Evolutionary conservation across 2,797 vertebrate genomes (phyloP).

Genomic region (Mormyrops attenuatus): DNA sequence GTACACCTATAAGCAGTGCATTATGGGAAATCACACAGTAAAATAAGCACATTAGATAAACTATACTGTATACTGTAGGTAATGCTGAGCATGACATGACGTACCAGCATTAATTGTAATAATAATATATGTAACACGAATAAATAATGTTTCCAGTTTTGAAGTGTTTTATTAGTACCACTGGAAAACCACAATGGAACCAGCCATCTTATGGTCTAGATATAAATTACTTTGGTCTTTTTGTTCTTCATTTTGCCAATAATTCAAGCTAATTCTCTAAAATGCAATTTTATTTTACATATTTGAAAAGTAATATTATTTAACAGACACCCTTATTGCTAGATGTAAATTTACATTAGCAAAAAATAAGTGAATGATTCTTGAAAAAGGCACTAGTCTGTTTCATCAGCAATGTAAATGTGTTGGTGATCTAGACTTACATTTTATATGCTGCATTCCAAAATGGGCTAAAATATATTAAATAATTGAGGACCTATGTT

Average conservation of each 20-base stretch:
- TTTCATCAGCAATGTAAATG: background rate
- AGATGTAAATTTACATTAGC: background rate
- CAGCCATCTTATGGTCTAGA: slow-evolving; percentile 37
- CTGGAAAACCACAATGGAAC: slow-evolving; percentile 27
- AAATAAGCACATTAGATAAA: background rate
- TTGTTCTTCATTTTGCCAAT: slow-evolving; percentile 43
- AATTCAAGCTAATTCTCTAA: slow-evolving; percentile 36
- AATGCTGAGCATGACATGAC: background rate
- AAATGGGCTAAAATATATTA: background rate
- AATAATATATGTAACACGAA: slow-evolving; percentile 16
- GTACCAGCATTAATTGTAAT: background rate
- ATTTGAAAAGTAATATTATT: background rate
- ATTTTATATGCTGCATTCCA: background rate
- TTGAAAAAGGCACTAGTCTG: background rate
- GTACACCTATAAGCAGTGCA: background rate
- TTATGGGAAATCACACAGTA: background rate
- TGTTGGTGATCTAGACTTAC: background rate
- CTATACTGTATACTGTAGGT: too few relatives aligned
- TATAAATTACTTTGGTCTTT: slow-evolving; percentile 38
- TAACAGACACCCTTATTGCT: background rate
- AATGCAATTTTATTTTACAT: background rate
- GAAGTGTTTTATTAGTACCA: background rate
- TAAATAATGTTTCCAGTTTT: background rate
- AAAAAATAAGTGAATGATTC: background rate
- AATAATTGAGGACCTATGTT: background rate